These are phyloP conservation scores for Chamaea fasciata DNA, from an alignment of 2,113 vertebrate genomes.

Conservation along the genomic window DNA sequence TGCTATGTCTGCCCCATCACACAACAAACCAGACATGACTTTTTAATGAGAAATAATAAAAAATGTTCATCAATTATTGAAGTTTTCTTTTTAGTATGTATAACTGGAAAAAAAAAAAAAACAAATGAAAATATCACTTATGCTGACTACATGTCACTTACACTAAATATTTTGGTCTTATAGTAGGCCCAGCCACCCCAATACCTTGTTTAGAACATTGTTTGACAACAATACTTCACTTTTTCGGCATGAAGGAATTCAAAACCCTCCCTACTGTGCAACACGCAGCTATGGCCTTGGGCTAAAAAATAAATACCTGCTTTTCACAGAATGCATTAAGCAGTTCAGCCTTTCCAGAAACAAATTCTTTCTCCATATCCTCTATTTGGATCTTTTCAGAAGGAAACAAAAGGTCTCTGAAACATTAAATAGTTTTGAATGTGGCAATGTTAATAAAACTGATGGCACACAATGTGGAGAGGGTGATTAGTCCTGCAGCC, in stretches of 20 bases:
- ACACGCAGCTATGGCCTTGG: neutral
- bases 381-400: neutral
- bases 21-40: slow-evolving; percentile 53
- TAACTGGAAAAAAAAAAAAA: neutral
- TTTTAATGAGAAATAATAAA: slow-evolving; percentile 69
- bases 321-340: neutral
- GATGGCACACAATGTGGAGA: neutral
- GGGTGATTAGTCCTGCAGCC: neutral
- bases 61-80: slow-evolving; percentile 67
- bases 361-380: neutral
- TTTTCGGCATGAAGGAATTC: neutral
- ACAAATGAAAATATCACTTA: neutral
- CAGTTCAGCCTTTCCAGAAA: neutral
- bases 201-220: neutral
- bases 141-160: neutral
- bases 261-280: neutral
- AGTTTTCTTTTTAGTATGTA: neutral
- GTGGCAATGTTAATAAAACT: neutral
- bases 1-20: slow-evolving; percentile 11
- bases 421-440: neutral
- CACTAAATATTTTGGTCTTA: neutral
- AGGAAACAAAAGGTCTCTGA: neutral
- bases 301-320: neutral
- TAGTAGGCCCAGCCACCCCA: neutral
- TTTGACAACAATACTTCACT: neutral